Conservation (phyloP, 2,113 vertebrate genomes). For the Phylloscopus whistleri region DNA sequence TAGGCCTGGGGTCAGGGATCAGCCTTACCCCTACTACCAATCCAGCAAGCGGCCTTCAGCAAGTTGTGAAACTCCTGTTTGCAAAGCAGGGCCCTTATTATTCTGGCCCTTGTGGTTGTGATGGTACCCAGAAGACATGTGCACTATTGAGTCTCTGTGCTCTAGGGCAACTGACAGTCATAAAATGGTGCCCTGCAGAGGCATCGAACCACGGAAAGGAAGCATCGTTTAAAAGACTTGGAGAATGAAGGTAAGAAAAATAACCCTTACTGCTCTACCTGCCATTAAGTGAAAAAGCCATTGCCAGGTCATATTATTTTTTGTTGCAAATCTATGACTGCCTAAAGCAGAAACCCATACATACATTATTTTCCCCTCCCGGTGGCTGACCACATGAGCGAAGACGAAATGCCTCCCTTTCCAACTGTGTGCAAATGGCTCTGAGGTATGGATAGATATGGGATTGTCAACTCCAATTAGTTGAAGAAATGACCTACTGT, state of each 20-base stretch:
- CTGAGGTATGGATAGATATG: conserved; percentile 36
- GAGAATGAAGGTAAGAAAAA: not conserved
- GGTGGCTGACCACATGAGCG: not conserved
- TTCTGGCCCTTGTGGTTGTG: not conserved
- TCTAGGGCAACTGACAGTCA: fast-evolving
- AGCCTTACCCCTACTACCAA: fast-evolving
- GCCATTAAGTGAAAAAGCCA: not conserved
- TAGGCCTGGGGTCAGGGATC: fast-evolving
- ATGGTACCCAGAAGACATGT: not conserved
- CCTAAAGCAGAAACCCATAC: not conserved
- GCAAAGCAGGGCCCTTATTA: not conserved
- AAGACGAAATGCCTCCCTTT: not conserved
- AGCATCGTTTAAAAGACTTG: not conserved
- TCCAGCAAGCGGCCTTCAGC: not conserved
- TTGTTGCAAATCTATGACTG: not conserved
- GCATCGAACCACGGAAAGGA: not conserved
- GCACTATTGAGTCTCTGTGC: not conserved
- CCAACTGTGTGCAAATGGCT: not conserved
- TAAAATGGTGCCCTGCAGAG: not conserved
- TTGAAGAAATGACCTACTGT: conserved; percentile 25
- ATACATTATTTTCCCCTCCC: not conserved
- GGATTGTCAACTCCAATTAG: conserved; percentile 36
- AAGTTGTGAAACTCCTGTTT: not conserved
- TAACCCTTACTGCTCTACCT: not conserved
- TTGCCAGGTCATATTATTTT: not conserved